These are phyloP conservation scores for Liodrosophila aerea DNA, from an alignment of 2,888 invertebrate species.

Conservation along the genomic window DNA sequence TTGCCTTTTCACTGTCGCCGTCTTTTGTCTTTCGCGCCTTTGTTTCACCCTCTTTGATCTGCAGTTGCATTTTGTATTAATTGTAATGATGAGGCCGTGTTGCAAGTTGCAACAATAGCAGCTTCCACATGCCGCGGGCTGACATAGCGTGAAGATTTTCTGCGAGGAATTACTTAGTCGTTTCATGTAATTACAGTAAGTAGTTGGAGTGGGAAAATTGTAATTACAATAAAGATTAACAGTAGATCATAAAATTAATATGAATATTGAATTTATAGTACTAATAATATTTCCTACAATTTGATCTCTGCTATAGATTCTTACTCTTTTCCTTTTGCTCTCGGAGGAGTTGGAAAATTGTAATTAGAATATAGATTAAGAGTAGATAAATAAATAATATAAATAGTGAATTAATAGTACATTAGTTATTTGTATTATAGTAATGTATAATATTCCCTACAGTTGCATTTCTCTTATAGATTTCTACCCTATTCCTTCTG, in stretches of 20 bases:
- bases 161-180: slow-evolving; percentile 16
- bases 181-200: slow-evolving; percentile 42
- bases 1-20: slow-evolving; percentile 74
- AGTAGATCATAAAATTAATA: too few relatives aligned
- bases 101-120: slow-evolving; percentile 59
- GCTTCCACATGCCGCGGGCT: slow-evolving; percentile 11
- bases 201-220: not conserved
- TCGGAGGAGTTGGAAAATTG: too few relatives aligned
- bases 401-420: too few relatives aligned
- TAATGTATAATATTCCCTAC: too few relatives aligned
- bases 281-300: too few relatives aligned
- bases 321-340: too few relatives aligned
- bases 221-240: not conserved
- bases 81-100: slow-evolving; percentile 64
- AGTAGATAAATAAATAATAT: too few relatives aligned
- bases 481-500: not conserved
- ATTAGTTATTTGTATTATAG: too few relatives aligned
- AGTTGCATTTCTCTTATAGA: too few relatives aligned
- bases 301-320: too few relatives aligned
- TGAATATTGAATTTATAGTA: too few relatives aligned
- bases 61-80: slow-evolving; percentile 64
- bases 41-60: slow-evolving; percentile 69
- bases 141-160: slow-evolving; percentile 36
- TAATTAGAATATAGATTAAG: too few relatives aligned
- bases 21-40: slow-evolving; percentile 73